Conservation (phyloP, 1,140 invertebrate genomes). For the Andrena cerasifolii region DNA sequence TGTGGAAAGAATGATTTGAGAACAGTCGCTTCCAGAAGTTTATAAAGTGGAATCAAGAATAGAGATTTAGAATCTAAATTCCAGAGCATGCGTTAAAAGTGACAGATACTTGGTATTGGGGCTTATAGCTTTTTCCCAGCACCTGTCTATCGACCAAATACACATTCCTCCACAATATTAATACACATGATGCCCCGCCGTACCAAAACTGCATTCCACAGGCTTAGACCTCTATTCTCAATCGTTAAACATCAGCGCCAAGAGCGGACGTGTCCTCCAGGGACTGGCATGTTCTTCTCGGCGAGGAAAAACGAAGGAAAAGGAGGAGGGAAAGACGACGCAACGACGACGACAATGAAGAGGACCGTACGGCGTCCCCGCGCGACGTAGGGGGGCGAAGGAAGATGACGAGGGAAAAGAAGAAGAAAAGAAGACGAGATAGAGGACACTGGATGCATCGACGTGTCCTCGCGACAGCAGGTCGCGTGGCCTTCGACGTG, state of each 20-base stretch:
- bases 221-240: conserved; percentile 13
- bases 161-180: too few relatives aligned
- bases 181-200: too few relatives aligned
- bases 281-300: conserved; percentile 19
- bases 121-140: too few relatives aligned
- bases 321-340: neutral
- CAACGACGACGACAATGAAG: neutral
- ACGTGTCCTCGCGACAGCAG: conserved; percentile 64
- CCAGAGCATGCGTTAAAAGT: too few relatives aligned
- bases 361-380: neutral
- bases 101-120: too few relatives aligned
- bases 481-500: conserved; percentile 78
- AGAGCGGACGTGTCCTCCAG: conserved; percentile 29
- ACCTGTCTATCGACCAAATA: too few relatives aligned
- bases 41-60: too few relatives aligned
- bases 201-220: neutral
- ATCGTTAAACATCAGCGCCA: conserved; percentile 28
- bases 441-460: conserved; percentile 20
- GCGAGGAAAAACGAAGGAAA: conserved; percentile 7
- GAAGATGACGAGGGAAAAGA: conserved; percentile 1
- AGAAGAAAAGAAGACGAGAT: neutral
- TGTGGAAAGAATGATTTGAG: too few relatives aligned
- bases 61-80: too few relatives aligned
- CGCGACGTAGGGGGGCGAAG: neutral
- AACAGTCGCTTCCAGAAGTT: too few relatives aligned